These are phyloP conservation scores for Cyrtorhinus lividipennis DNA, from an alignment of 1,140 invertebrate species.

Conservation along the genomic window DNA sequence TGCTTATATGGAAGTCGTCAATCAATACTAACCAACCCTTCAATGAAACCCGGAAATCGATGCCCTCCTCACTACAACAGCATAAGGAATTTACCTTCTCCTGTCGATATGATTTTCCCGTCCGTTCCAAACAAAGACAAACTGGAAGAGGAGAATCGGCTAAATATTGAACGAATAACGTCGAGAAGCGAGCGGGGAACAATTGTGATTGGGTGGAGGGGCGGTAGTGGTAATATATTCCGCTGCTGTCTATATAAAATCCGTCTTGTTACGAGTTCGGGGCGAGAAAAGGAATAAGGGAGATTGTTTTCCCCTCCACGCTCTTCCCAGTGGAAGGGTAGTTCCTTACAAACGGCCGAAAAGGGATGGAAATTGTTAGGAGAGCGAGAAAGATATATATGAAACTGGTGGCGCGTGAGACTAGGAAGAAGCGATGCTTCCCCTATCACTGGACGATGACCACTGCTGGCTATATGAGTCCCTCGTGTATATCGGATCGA, in stretches of 20 bases:
- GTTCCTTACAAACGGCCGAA: background rate
- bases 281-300: background rate
- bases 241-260: background rate
- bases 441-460: background rate
- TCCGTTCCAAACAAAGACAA: background rate
- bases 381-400: background rate
- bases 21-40: no score
- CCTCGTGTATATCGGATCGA: background rate
- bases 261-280: background rate
- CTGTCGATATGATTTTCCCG: background rate
- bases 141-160: background rate
- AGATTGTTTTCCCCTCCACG: no score
- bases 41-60: no score
- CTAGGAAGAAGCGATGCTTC: background rate
- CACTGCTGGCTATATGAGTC: background rate
- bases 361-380: background rate
- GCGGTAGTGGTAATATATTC: background rate
- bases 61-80: no score
- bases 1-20: no score
- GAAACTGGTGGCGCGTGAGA: background rate
- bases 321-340: no score
- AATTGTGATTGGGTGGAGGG: background rate
- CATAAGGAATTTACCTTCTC: background rate
- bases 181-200: background rate
- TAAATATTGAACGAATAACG: background rate